Base-by-base conservation (phyloP, 1,140 invertebrate genomes). In the Pinna nobilis region DNA sequence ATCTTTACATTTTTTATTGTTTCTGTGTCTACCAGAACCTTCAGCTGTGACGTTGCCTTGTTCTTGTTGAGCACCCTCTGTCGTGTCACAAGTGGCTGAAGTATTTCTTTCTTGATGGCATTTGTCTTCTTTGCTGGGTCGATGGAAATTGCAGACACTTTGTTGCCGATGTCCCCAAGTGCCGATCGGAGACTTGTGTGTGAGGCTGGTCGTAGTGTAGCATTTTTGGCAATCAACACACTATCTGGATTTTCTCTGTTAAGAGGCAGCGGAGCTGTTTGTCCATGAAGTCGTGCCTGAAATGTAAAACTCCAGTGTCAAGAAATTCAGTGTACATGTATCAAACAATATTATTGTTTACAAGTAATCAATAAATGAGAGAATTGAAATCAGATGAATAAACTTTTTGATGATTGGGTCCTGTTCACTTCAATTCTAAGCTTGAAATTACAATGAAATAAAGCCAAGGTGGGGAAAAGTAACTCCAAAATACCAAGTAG, bases 131-230 rank as follows among this genome's bases (percentile, higher is more conserved):
- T 79, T 28, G 37, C 73, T 41, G 79, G 72, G 37, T 85, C 81
- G 33, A 85, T 82, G 18, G 81, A 79, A 50, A 86, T 80, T 11
- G 80, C 82, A 11, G 84, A 85, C 0, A 88, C 86, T 67, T 85
- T 82, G 67, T 86, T 87, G 9, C 83, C 83, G 65, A 88, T 87
- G 70, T 87, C 86, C 4, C 85, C 83, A 18, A 88, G 71, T 7
- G 87, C 84, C 37, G 81, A 72, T 57, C 83, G 77, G 18, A 66
- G 72, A 11, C 68, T 67, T 23, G 67, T 61, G 11, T 77, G 74
- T 20, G 72, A 72, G 6, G 68, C 65, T 53, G 71, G 74, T 61
- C 74, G 66, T 13, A 57, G 59, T 11, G 57, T 32, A 55, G 75
- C 44, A 1, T 72, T 67, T 57, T 82, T 81, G 15, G 59, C 57